phyloP scores from a whole-genome alignment of 2,797 vertebrate genomes.

The Acridotheres tristis region DNA sequence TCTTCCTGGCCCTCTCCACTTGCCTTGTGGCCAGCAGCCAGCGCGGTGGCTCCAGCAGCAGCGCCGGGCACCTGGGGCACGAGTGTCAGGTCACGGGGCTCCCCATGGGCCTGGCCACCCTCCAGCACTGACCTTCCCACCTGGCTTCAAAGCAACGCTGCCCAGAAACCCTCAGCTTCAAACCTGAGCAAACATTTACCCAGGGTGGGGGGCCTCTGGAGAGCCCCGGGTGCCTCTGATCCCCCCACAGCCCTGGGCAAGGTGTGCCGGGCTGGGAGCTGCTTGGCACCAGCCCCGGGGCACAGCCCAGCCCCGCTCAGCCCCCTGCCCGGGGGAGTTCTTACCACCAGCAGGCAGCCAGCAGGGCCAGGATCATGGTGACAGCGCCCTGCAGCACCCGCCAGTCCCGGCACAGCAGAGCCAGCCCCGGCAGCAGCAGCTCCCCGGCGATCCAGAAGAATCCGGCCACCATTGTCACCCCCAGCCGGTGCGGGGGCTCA shows the following conservation, averaged over 20 bases:
- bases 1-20: constrained; percentile 75
- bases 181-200: constrained; percentile 39
- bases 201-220: neutral
- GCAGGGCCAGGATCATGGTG: constrained; percentile 80
- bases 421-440: constrained; percentile 85
- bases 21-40: constrained; percentile 90
- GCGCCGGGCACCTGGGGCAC: constrained; percentile 76
- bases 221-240: neutral
- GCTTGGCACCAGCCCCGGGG: neutral
- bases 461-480: constrained; percentile 81
- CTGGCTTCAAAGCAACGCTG: neutral
- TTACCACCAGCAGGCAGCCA: constrained; percentile 89
- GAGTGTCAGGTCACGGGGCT: rapidly evolving
- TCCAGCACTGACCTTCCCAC: neutral
- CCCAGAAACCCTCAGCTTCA: constrained; percentile 1
- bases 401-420: constrained; percentile 83
- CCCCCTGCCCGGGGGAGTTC: neutral
- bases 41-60: constrained; percentile 88
- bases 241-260: neutral
- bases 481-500: constrained; percentile 83
- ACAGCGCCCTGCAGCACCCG: constrained; percentile 84
- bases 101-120: neutral
- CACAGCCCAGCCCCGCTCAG: neutral
- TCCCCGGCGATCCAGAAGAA: constrained; percentile 86
- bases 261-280: neutral